These are phyloP conservation scores for Sycobia sp. DNA, from an alignment of 1,140 invertebrate species.

Conservation along the genomic window DNA sequence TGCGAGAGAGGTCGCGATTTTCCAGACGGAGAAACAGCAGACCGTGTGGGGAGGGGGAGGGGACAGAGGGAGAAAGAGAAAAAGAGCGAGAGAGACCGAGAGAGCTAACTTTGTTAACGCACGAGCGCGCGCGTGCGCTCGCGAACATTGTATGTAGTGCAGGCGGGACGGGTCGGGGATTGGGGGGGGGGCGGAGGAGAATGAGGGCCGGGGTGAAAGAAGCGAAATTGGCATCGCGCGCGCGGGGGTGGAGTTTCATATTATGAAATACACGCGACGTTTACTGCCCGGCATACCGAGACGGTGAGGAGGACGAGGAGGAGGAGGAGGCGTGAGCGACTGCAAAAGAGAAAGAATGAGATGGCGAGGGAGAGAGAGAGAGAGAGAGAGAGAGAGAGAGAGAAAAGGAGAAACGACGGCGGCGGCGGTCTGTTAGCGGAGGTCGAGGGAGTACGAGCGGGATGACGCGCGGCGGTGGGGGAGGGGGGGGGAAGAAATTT, in stretches of 20 bases:
- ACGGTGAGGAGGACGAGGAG: conserved; percentile 7
- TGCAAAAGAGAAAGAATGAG: too few species aligned
- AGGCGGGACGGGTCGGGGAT: too few species aligned
- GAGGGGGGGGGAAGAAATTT: conserved; percentile 15
- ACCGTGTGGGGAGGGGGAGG: too few species aligned
- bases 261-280: conserved; percentile 64
- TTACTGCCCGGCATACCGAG: conserved; percentile 58
- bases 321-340: conserved; percentile 25
- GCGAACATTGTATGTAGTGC: conserved; percentile 44
- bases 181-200: neutral
- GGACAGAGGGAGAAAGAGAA: neutral
- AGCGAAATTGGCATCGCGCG: conserved; percentile 55
- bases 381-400: neutral
- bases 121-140: conserved; percentile 17
- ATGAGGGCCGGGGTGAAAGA: conserved; percentile 44
- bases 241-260: conserved; percentile 58
- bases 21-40: too few species aligned
- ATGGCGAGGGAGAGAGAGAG: neutral
- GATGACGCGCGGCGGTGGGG: neutral
- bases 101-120: conserved; percentile 53
- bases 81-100: neutral
- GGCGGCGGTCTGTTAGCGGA: too few species aligned
- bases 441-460: neutral
- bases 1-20: too few species aligned
- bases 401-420: neutral